phyloP scores from a whole-genome alignment of 1,140 invertebrate species.

The Drosophila quadrilineata region DNA sequence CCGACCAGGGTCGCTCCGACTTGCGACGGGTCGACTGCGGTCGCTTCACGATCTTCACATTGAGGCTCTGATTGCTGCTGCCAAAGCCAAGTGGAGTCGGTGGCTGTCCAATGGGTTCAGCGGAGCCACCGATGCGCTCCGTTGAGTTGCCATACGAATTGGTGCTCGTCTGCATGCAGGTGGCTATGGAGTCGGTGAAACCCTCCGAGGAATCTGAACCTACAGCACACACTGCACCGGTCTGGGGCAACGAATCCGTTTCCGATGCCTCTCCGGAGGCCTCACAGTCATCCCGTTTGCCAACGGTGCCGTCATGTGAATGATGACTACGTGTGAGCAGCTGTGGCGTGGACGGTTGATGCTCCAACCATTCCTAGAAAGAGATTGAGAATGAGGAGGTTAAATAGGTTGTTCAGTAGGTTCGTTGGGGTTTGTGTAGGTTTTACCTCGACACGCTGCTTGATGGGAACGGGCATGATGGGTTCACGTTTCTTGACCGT shows the following conservation, averaged over 20 bases:
- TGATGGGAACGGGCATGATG: constrained; percentile 71
- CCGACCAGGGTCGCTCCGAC: constrained; percentile 88
- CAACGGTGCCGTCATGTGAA: constrained; percentile 29
- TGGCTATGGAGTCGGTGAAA: constrained; percentile 85
- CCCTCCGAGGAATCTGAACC: constrained; percentile 89
- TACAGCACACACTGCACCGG: constrained; percentile 45
- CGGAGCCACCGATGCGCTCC: constrained; percentile 82
- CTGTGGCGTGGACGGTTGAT: constrained; percentile 64
- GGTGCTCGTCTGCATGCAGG: constrained; percentile 82
- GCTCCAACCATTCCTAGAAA: constrained; percentile 75
- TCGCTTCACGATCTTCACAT: constrained; percentile 70
- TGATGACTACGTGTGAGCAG: constrained; percentile 37
- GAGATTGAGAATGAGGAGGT: background rate
- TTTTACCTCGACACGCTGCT: constrained; percentile 74
- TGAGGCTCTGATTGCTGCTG: constrained; percentile 77
- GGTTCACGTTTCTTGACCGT: constrained; percentile 78
- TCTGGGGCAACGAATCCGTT: constrained; percentile 85
- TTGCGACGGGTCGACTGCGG: constrained; percentile 73
- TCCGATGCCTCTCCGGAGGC: constrained; percentile 93
- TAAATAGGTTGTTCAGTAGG: no score
- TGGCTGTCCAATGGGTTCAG: constrained; percentile 64
- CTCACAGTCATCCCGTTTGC: constrained; percentile 85
- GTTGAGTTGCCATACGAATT: constrained; percentile 84
- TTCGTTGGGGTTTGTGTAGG: background rate
- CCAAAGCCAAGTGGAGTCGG: constrained; percentile 46